A percentile compares a stretch with the other conserved stretches of the same genome.
Conservation (phyloP, 1,140 invertebrate species). For the Macrocentrus cingulum region DNA sequence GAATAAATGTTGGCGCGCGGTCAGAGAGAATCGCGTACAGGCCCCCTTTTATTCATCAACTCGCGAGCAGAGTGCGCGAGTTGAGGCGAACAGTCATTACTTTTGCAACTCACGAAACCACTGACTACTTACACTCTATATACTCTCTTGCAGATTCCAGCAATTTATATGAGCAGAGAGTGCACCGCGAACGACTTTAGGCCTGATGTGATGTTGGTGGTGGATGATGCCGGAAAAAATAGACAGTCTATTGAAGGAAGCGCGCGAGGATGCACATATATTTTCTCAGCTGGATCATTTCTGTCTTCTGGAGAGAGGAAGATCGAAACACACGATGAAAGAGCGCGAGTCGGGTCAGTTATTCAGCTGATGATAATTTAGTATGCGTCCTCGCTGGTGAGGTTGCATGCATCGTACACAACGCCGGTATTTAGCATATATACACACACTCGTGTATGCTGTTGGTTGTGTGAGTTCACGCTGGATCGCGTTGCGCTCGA, state of each 20-base stretch:
- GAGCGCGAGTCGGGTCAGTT: slow-evolving; percentile 37
- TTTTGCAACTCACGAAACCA: slow-evolving; percentile 13
- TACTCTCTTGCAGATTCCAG: slow-evolving; percentile 4
- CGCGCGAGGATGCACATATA: too few species aligned
- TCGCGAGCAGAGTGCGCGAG: not conserved
- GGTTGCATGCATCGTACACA: slow-evolving; percentile 24
- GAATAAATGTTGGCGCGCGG: slow-evolving; percentile 1
- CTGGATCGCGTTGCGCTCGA: not conserved
- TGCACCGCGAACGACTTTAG: too few species aligned
- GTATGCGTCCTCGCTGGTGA: slow-evolving; percentile 28
- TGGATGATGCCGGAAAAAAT: too few species aligned
- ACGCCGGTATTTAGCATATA: slow-evolving; percentile 12
- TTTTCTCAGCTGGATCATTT: too few species aligned
- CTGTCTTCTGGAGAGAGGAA: not conserved
- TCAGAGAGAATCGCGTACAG: too few species aligned
- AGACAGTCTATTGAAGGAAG: too few species aligned
- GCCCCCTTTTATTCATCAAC: slow-evolving; percentile 14
- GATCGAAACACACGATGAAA: not conserved
- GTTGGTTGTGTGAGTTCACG: not conserved
- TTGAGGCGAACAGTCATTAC: not conserved
- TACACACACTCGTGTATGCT: not conserved
- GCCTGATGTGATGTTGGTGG: too few species aligned
- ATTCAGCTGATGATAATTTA: slow-evolving; percentile 35
- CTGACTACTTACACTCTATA: too few species aligned
- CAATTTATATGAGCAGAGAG: not conserved